Conservation (phyloP, 2,113 vertebrate genomes). For the Equus przewalskii region DNA sequence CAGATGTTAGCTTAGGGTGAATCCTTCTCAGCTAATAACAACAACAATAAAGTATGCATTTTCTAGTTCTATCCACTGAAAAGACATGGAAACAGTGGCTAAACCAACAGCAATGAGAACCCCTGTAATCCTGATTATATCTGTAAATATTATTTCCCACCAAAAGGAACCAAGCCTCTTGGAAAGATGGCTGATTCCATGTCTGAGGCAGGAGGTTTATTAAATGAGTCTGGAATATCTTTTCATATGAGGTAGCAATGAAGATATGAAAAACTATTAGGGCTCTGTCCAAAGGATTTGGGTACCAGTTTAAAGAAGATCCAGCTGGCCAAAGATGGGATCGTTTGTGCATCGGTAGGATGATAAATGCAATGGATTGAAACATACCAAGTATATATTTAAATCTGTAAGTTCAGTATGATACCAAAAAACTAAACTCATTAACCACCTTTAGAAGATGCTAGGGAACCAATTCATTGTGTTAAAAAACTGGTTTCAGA, state of each 20-base stretch:
- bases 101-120: not conserved
- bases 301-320: not conserved
- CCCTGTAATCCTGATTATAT: not conserved
- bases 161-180: not conserved
- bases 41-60: not conserved
- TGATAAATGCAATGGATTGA: conserved; percentile 46
- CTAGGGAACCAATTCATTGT: conserved; percentile 23
- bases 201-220: not conserved
- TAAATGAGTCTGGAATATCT: not conserved
- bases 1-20: too few species aligned
- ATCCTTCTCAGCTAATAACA: too few species aligned
- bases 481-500: not conserved
- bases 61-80: conserved; percentile 22
- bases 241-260: not conserved
- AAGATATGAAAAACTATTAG: not conserved
- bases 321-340: not conserved
- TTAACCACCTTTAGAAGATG: conserved; percentile 8
- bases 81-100: not conserved
- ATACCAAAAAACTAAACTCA: conserved; percentile 30
- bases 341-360: not conserved
- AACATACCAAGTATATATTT: conserved; percentile 56
- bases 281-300: not conserved
- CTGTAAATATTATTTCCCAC: conserved; percentile 14
- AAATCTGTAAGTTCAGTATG: conserved; percentile 28
- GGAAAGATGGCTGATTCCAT: not conserved